These are phyloP conservation scores for Coelopa pilipes DNA, from an alignment of 2,888 invertebrate species.

Conservation along the genomic window DNA sequence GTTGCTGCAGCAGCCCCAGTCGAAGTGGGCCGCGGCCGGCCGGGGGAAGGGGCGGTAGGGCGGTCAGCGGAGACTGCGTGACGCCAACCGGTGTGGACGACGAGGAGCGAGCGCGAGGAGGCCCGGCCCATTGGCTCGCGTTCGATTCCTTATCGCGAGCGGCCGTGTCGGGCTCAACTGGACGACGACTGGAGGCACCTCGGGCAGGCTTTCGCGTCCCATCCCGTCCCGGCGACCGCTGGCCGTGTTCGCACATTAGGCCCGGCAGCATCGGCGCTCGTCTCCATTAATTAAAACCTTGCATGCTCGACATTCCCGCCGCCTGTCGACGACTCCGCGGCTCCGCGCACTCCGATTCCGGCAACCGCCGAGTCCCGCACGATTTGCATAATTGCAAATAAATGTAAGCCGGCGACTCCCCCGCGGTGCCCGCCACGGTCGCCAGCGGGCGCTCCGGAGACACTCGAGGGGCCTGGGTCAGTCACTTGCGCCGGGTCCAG, in stretches of 20 bases:
- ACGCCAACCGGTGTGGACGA: constrained; percentile 31
- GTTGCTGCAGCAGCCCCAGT: constrained; percentile 14
- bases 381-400: constrained; percentile 19
- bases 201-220: neutral
- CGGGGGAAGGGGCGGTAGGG: neutral
- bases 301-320: constrained; percentile 10
- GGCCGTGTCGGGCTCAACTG: constrained; percentile 7
- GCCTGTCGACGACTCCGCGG: neutral
- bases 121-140: neutral
- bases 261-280: neutral
- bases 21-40: constrained; percentile 26
- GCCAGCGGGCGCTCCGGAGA: neutral
- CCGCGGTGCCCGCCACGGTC: neutral
- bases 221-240: neutral
- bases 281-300: constrained; percentile 16
- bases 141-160: neutral
- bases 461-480: neutral
- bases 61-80: constrained; percentile 30
- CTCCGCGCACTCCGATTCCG: neutral
- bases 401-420: constrained; percentile 1
- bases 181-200: constrained; percentile 13
- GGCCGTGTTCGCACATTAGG: constrained; percentile 17
- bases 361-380: neutral
- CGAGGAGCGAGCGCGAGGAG: neutral
- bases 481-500: neutral